These are phyloP conservation scores for Aepyceros melampus DNA, from an alignment of 2,113 vertebrate species.

Conservation along the genomic window DNA sequence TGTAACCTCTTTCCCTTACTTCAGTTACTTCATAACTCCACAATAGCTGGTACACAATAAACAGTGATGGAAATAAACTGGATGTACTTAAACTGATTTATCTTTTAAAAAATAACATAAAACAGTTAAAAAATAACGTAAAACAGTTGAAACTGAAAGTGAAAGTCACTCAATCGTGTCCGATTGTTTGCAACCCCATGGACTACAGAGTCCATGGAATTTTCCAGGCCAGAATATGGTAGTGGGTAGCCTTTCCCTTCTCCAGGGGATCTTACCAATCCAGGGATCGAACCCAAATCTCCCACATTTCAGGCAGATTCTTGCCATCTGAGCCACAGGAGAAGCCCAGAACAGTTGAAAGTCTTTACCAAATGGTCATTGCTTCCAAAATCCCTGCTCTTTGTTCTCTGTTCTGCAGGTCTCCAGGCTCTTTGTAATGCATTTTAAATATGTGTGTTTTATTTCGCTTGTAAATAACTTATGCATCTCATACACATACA, in stretches of 20 bases:
- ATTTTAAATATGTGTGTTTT: neutral
- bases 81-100: neutral
- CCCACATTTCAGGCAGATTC: accelerated
- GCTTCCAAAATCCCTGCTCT: neutral
- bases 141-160: neutral
- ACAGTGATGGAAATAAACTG: neutral
- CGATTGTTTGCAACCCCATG: neutral
- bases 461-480: neutral
- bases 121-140: neutral
- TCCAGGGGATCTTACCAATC: neutral
- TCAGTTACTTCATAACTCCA: neutral
- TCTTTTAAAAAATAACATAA: no score
- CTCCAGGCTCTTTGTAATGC: neutral
- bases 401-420: neutral
- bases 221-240: neutral
- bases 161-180: neutral
- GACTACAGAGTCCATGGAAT: neutral
- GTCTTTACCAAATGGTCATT: neutral
- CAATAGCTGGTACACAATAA: neutral
- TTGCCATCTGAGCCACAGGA: neutral
- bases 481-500: neutral
- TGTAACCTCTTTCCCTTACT: neutral
- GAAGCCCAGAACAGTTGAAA: neutral
- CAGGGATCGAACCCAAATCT: neutral
- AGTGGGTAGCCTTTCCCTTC: neutral